A percentile compares a stretch with the other conserved stretches of the same genome.
phyloP scores from a whole-genome alignment of 2,888 invertebrate genomes.

The Oscheius onirici region DNA sequence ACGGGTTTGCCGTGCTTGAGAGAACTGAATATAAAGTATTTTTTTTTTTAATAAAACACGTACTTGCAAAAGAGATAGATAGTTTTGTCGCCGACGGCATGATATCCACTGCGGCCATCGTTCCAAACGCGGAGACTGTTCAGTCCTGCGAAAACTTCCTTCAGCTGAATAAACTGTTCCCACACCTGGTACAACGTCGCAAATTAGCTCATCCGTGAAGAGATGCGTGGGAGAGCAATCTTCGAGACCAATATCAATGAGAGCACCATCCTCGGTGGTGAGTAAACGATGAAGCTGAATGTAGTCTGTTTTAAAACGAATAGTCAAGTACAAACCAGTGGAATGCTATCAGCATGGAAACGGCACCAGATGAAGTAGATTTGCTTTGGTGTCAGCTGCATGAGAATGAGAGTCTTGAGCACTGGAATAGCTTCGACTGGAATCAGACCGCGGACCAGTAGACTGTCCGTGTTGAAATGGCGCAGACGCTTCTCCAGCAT shows the following conservation, averaged over 20 bases:
- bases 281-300: constrained; percentile 51
- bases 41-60: background rate
- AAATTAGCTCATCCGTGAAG: constrained; percentile 49
- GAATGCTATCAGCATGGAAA: constrained; percentile 45
- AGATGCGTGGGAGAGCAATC: constrained; percentile 51
- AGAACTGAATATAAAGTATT: constrained; percentile 24
- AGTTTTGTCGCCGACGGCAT: constrained; percentile 58
- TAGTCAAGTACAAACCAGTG: constrained; percentile 35
- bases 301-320: background rate
- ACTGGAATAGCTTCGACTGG: constrained; percentile 61
- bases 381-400: constrained; percentile 55
- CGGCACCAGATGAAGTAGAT: constrained; percentile 66
- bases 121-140: constrained; percentile 60
- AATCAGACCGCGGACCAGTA: constrained; percentile 62
- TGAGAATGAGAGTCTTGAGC: constrained; percentile 39
- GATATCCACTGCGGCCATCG: constrained; percentile 48
- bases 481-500: constrained; percentile 33
- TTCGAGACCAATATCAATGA: constrained; percentile 57
- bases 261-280: constrained; percentile 36
- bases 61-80: constrained; percentile 30
- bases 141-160: constrained; percentile 29
- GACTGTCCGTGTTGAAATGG: constrained; percentile 45
- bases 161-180: background rate
- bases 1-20: constrained; percentile 35
- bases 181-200: constrained; percentile 37